phyloP scores from a whole-genome alignment of 2,797 vertebrate genomes.

The Mallotus villosus region DNA sequence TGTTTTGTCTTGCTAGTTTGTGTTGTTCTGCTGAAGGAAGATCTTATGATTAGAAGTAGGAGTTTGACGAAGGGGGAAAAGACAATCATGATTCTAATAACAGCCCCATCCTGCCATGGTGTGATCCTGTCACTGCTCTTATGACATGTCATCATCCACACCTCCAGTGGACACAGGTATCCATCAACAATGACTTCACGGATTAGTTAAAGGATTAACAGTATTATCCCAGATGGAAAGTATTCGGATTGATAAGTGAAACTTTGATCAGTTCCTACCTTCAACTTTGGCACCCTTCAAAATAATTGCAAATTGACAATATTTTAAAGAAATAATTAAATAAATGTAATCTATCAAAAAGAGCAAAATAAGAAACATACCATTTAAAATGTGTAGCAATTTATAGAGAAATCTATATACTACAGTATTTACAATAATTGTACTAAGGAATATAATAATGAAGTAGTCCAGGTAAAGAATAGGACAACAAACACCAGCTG shows the following conservation, averaged over 20 bases:
- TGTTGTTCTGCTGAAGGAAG: constrained; percentile 5
- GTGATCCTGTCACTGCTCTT: constrained; percentile 38
- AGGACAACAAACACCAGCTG: neutral
- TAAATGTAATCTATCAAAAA: too few species aligned
- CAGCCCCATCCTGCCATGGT: constrained; percentile 13
- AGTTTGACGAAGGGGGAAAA: constrained; percentile 11
- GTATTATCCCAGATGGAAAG: neutral
- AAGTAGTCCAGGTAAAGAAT: too few species aligned
- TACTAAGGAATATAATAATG: too few species aligned
- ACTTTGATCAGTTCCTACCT: neutral
- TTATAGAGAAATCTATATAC: too few species aligned
- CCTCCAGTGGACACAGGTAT: constrained; percentile 29
- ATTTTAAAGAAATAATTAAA: too few species aligned
- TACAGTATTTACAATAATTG: too few species aligned
- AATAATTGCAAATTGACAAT: neutral
- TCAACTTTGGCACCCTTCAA: too few species aligned
- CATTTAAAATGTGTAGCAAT: neutral
- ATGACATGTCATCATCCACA: constrained; percentile 43
- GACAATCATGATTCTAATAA: neutral
- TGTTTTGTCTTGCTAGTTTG: constrained; percentile 16
- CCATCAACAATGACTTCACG: constrained; percentile 45
- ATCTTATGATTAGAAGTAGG: constrained; percentile 29
- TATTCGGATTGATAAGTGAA: neutral
- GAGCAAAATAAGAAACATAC: neutral
- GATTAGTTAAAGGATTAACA: constrained; percentile 48